These are phyloP conservation scores for Manis pentadactyla DNA, from an alignment of 2,797 vertebrate species.

Conservation along the genomic window DNA sequence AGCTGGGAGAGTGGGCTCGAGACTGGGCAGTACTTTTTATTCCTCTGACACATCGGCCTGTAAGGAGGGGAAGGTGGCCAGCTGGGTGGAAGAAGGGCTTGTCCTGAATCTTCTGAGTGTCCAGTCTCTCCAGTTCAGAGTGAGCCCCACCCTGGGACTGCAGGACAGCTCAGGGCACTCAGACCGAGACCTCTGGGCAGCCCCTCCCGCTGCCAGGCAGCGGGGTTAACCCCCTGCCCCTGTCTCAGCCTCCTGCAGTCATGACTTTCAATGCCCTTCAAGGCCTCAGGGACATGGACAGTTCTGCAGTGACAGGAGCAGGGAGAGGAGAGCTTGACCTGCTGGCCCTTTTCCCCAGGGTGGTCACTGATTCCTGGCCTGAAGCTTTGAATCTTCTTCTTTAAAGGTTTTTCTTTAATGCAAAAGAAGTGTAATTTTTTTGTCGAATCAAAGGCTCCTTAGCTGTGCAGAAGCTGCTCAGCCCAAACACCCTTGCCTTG, in stretches of 20 bases:
- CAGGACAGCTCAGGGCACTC: not conserved
- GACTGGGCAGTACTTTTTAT: not conserved
- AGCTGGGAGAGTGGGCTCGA: not conserved
- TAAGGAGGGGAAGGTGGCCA: not conserved
- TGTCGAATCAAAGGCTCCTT: constrained; percentile 75
- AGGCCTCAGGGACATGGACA: not conserved
- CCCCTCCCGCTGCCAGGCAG: not conserved
- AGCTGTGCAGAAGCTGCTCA: constrained; percentile 31
- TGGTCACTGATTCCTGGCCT: constrained; percentile 32
- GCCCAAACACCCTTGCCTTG: constrained; percentile 46
- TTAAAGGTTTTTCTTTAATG: constrained; percentile 71
- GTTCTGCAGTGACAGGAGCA: not conserved
- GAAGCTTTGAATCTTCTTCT: constrained; percentile 61
- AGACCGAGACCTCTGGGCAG: not conserved
- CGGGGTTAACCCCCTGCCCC: not conserved
- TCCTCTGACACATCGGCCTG: not conserved
- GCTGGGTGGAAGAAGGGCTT: not conserved
- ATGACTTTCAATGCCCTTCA: not conserved
- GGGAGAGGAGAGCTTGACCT: not conserved
- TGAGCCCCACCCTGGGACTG: not conserved
- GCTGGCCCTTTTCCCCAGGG: not conserved
- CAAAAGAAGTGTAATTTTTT: constrained; percentile 77
- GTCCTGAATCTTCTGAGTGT: not conserved
- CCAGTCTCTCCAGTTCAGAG: not conserved
- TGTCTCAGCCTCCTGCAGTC: not conserved